Percentiles rank a stretch among this genome's conserved stretches.
These are phyloP conservation scores for Tragelaphus buxtoni DNA, from an alignment of 2,113 vertebrate genomes.

Conservation along the genomic window DNA sequence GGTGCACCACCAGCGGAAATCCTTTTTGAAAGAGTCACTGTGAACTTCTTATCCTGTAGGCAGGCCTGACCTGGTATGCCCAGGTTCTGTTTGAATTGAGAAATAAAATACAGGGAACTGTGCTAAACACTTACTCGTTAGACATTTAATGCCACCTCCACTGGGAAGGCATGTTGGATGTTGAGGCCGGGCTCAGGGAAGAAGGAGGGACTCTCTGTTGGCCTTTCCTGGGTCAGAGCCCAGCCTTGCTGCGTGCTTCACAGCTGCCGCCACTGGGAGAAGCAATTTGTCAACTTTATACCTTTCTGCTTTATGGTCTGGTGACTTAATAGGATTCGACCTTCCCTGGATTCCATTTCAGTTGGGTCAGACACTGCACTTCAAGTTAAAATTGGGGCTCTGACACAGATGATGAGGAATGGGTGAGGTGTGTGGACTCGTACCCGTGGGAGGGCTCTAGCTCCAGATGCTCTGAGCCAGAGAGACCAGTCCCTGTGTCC, in stretches of 20 bases:
- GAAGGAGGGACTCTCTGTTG: background rate
- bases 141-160: background rate
- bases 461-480: background rate
- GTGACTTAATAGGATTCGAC: conserved; percentile 76
- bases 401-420: conserved; percentile 32
- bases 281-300: conserved; percentile 74
- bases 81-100: background rate
- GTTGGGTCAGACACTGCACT: conserved; percentile 63
- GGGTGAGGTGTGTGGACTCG: background rate
- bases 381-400: conserved; percentile 65
- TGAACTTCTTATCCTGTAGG: background rate
- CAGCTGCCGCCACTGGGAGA: conserved; percentile 53
- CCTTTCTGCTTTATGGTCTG: conserved; percentile 76
- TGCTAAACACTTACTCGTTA: background rate
- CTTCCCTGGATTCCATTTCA: conserved; percentile 72
- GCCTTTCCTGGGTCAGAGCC: conserved; percentile 45
- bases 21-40: background rate
- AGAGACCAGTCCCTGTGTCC: background rate
- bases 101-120: background rate
- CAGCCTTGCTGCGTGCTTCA: background rate
- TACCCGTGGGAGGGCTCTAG: background rate
- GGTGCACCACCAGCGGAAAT: background rate
- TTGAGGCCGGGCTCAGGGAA: background rate
- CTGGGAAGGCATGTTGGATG: background rate
- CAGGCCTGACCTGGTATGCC: background rate